A percentile compares a stretch with the other conserved stretches of the same genome.
These are phyloP conservation scores for Labeo calbasu DNA, from an alignment of 2,797 vertebrate genomes.

Conservation along the genomic window DNA sequence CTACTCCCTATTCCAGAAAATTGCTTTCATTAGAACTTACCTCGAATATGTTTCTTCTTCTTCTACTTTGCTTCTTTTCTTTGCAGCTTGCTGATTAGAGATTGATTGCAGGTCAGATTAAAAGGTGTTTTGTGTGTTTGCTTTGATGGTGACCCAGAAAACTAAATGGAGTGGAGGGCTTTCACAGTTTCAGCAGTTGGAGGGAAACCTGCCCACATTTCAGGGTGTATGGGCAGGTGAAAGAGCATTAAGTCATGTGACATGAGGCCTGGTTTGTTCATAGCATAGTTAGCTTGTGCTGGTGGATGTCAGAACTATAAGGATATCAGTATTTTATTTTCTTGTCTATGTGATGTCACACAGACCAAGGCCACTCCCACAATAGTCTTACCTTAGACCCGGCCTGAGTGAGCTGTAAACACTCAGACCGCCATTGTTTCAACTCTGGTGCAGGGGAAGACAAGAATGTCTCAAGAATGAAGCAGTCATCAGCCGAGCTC, in stretches of 20 bases:
- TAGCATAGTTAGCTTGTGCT: neutral
- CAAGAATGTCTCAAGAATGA: too few species aligned
- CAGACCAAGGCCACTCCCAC: too few species aligned
- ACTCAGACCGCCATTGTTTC: too few species aligned
- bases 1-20: conserved; percentile 55
- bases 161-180: neutral
- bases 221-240: neutral
- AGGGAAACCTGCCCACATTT: neutral
- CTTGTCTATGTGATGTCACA: too few species aligned
- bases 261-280: neutral
- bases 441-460: too few species aligned
- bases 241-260: conserved; percentile 11
- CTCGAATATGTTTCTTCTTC: conserved; percentile 58
- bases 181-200: neutral
- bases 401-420: too few species aligned
- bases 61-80: conserved; percentile 43
- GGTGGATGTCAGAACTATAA: neutral
- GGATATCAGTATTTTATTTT: too few species aligned
- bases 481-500: too few species aligned
- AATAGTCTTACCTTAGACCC: too few species aligned
- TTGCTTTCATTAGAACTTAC: conserved; percentile 69
- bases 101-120: conserved; percentile 76
- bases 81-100: conserved; percentile 74
- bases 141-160: conserved; percentile 46
- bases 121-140: conserved; percentile 60